Evolutionary conservation across 1,140 invertebrate species (phyloP), one percentile per base, ranked within the genome.

Genomic region (Anoplophora glabripennis): DNA sequence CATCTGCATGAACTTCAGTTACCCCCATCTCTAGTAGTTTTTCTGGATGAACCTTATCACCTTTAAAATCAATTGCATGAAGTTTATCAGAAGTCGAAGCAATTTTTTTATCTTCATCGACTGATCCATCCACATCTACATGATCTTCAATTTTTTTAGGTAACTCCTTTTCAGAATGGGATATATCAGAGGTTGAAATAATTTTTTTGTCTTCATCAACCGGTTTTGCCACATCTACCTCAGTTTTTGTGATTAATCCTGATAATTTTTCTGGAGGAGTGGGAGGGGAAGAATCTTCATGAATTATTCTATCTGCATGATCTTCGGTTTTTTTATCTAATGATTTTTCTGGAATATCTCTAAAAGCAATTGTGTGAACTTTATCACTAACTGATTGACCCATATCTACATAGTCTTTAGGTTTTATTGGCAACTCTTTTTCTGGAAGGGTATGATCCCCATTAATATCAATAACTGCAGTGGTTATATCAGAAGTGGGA

Each of bases 211-310:
- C 2, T 40, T 40, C 7, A 7, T 55, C 40, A 3, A 15, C 10
- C n/a, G 34, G 11, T 45, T 45, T 55, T 9, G 35, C 5, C 17
- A 57, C 15, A 48, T 57, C 44, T 40, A 45, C 17, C 11, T 51
- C 17, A 11, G 17, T 56, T 48, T 57, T 51, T 12, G 21, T 10
- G 4, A 21, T 17, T 41, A 17, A 41, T 7, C 15, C 40, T 7
- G n/a, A 12, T 17, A 41, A 2, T 3, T 3, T 17, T 2, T 12
- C 40, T 12, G 40, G 4, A 12, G 40, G 21, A 5, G 21, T 28
- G 5, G 21, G 5, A 28, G 21, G 21, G 5, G 21, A 28, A 28
- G 2, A 28, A 11, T 40, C 38, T n/a, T 40, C 38, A 40, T 40
- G 38, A 8, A 40, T 40, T 8, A 40, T n/a, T 40, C 38, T 1